A percentile compares a stretch with the other conserved stretches of the same genome.
phyloP scores from a whole-genome alignment of 2,113 vertebrate species.

The Sigmodon hispidus region DNA sequence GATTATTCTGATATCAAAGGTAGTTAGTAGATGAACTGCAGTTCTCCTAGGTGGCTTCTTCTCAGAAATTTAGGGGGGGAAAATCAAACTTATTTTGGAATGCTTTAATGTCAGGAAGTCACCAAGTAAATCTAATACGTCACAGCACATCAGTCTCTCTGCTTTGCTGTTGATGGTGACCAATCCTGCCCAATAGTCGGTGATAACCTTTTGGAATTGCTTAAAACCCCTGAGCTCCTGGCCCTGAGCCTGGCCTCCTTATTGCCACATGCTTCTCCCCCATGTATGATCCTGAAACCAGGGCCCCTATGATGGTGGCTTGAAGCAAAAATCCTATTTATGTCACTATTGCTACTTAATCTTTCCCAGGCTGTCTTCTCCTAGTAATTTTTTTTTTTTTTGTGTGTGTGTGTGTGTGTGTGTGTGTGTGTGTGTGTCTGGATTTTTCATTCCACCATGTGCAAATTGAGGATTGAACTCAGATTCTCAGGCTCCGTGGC shows the following conservation, averaged over 20 bases:
- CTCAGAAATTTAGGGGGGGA: neutral
- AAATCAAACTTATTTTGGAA: constrained; percentile 42
- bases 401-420: neutral
- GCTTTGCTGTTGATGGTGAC: constrained; percentile 34
- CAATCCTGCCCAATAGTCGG: constrained; percentile 22
- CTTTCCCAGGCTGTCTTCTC: neutral
- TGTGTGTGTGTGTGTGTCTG: neutral
- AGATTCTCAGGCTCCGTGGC: neutral
- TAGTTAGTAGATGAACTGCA: neutral
- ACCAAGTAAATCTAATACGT: constrained; percentile 4
- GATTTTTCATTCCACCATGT: neutral
- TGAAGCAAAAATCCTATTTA: neutral
- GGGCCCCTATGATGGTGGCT: neutral
- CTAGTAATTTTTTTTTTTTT: neutral
- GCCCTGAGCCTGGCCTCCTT: neutral
- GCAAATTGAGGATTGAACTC: neutral
- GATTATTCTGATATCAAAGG: neutral
- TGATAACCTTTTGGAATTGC: constrained; percentile 40
- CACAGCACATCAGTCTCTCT: neutral
- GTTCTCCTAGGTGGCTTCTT: neutral
- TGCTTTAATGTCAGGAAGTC: constrained; percentile 58
- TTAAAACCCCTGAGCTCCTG: neutral
- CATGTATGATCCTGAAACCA: neutral
- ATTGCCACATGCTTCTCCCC: neutral
- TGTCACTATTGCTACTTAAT: neutral